A percentile compares a stretch with the other conserved stretches of the same genome.
These are phyloP conservation scores for Pachypanchax playfairii DNA, from an alignment of 2,113 vertebrate genomes.

Conservation along the genomic window DNA sequence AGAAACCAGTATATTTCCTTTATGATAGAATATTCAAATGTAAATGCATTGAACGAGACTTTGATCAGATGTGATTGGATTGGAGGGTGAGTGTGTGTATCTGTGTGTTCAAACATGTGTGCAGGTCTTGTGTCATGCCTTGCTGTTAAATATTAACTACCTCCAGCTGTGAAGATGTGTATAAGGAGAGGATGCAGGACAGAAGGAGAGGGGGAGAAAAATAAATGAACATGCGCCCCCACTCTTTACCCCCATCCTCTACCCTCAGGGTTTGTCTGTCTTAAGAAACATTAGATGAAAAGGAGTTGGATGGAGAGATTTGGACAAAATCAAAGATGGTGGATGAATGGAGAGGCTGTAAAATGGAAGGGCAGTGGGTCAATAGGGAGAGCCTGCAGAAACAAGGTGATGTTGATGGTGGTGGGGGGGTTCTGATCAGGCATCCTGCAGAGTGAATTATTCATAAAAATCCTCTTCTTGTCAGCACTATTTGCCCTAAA, in stretches of 20 bases:
- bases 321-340: constrained; percentile 28
- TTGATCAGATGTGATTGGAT: constrained; percentile 34
- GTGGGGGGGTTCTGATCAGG: constrained; percentile 62
- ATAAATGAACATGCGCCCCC: constrained; percentile 78
- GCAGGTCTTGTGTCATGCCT: constrained; percentile 68
- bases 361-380: constrained; percentile 33
- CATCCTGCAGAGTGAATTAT: constrained; percentile 79
- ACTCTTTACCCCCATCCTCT: constrained; percentile 57
- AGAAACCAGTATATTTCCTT: constrained; percentile 11
- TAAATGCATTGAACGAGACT: constrained; percentile 21
- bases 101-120: constrained; percentile 51
- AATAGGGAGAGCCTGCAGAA: constrained; percentile 38
- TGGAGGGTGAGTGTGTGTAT: constrained; percentile 10
- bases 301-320: constrained; percentile 41
- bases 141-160: constrained; percentile 81
- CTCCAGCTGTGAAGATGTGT: constrained; percentile 80
- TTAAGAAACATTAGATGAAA: constrained; percentile 50
- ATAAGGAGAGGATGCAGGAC: constrained; percentile 50
- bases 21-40: constrained; percentile 17
- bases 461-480: constrained; percentile 74
- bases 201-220: constrained; percentile 54
- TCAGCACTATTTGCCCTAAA: constrained; percentile 79
- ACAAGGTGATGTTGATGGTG: constrained; percentile 57
- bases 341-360: constrained; percentile 22
- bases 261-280: constrained; percentile 71